Conservation (phyloP, 2,113 vertebrate species). For the Cyanocitta stelleri region DNA sequence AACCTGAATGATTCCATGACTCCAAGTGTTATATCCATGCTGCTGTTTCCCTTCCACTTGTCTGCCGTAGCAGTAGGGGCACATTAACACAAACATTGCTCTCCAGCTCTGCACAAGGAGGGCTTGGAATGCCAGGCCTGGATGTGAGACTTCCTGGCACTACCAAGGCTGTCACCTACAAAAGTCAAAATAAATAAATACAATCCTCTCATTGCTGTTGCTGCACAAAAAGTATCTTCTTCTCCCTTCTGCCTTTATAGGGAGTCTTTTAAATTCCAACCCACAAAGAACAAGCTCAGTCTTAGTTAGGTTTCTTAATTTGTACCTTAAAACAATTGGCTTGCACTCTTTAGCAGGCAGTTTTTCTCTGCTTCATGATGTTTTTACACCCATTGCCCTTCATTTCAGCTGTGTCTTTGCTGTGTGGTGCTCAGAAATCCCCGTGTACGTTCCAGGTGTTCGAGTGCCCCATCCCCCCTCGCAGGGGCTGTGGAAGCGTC, state of each 20-base stretch:
- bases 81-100: fast-evolving
- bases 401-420: not conserved
- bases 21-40: not conserved
- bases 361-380: not conserved
- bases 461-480: not conserved
- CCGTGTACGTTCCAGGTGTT: not conserved
- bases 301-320: not conserved
- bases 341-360: not conserved
- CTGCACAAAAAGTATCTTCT: not conserved
- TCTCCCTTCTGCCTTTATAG: not conserved
- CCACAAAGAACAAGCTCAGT: not conserved
- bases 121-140: not conserved
- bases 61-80: fast-evolving
- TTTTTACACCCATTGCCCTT: not conserved
- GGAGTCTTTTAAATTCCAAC: not conserved
- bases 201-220: fast-evolving
- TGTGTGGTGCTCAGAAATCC: not conserved
- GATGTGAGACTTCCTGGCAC: not conserved
- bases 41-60: not conserved
- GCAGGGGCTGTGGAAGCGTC: not conserved
- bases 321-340: not conserved
- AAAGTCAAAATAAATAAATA: not conserved
- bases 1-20: not conserved
- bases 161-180: not conserved
- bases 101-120: fast-evolving